These are phyloP conservation scores for Mesochorus sp. DNA, from an alignment of 2,888 invertebrate species.

Conservation along the genomic window DNA sequence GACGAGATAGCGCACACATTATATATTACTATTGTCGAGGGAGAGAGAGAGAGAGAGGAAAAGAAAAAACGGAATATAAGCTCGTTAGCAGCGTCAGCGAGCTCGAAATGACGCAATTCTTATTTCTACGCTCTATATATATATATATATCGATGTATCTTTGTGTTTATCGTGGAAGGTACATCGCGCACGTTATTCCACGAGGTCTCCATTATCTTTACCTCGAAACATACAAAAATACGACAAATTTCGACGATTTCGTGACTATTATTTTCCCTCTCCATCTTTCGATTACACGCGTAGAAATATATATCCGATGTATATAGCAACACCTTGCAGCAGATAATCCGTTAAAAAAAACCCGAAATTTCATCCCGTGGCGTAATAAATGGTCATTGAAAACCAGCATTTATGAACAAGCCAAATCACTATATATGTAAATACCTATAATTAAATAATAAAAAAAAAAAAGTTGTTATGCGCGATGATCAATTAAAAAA, in stretches of 20 bases:
- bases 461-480: no score
- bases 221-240: neutral
- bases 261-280: neutral
- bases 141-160: neutral
- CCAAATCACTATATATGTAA: no score
- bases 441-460: no score
- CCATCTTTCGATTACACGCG: no score
- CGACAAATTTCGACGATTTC: neutral
- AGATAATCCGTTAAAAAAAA: no score
- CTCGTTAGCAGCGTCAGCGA: constrained; percentile 40
- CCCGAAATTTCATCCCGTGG: no score
- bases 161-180: neutral
- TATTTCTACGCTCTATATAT: constrained; percentile 4
- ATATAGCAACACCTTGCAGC: no score
- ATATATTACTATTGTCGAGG: constrained; percentile 41
- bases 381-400: no score
- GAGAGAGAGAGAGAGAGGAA: no score
- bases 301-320: no score
- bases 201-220: neutral
- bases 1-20: constrained; percentile 7
- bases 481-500: no score
- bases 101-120: constrained; percentile 50
- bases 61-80: constrained; percentile 15
- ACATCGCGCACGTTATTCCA: neutral
- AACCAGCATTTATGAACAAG: no score